phyloP scores from a whole-genome alignment of 2,888 invertebrate genomes.

The Rhorus exstirpatorius region DNA sequence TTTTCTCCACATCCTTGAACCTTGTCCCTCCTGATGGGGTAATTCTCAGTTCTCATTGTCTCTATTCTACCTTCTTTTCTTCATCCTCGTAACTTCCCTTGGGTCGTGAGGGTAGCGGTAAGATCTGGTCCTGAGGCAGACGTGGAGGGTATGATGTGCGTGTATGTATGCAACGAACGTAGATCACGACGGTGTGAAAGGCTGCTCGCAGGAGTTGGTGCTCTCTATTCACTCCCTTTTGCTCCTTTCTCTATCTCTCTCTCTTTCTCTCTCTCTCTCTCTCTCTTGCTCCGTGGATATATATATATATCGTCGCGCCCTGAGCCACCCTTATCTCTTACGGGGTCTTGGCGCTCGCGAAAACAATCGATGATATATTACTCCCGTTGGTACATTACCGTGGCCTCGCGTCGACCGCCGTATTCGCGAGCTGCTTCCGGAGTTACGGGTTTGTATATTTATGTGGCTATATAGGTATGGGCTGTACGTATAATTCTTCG shows the following conservation, averaged over 20 bases:
- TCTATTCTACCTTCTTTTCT: not conserved
- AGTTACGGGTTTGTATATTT: slow-evolving; percentile 44
- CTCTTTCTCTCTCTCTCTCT: slow-evolving; percentile 21
- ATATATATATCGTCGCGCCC: slow-evolving; percentile 55
- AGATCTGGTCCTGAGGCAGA: no score
- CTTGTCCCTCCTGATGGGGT: slow-evolving; percentile 2
- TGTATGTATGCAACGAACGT: not conserved
- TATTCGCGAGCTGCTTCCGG: slow-evolving; percentile 38
- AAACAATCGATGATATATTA: slow-evolving; percentile 74
- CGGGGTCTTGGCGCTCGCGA: slow-evolving; percentile 72
- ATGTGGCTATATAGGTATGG: not conserved
- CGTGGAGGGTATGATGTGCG: not conserved
- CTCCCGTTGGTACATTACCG: slow-evolving; percentile 69
- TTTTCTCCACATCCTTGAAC: not conserved
- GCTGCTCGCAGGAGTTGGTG: not conserved
- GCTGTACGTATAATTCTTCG: slow-evolving; percentile 9
- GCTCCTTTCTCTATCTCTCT: slow-evolving; percentile 6
- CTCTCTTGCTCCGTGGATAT: slow-evolving; percentile 46
- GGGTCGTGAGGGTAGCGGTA: no score
- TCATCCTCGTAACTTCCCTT: not conserved
- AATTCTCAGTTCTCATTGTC: not conserved
- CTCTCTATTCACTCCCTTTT: not conserved
- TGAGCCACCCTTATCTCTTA: slow-evolving; percentile 71
- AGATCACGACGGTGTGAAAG: slow-evolving; percentile 3
- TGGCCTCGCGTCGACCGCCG: slow-evolving; percentile 26